Conservation (phyloP, 2,113 vertebrate genomes). For the Heptranchias perlo region DNA sequence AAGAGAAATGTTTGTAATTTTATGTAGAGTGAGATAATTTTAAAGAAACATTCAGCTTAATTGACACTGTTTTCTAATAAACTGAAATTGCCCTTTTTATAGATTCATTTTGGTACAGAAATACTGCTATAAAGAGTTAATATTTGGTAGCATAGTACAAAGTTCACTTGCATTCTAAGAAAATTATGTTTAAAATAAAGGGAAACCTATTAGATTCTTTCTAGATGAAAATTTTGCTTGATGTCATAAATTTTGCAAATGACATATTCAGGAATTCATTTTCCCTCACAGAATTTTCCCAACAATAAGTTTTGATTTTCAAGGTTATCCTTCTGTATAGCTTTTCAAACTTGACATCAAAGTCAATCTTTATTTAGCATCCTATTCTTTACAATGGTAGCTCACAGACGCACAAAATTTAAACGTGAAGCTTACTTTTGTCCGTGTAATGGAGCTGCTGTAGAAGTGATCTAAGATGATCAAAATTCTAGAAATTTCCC, state of each 20-base stretch:
- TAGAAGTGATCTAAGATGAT: neutral
- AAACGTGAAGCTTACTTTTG: neutral
- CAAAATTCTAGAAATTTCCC: slow-evolving; percentile 18
- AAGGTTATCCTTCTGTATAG: neutral
- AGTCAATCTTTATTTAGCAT: neutral
- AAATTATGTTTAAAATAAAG: neutral
- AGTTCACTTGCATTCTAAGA: neutral
- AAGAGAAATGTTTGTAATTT: neutral
- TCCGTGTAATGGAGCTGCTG: neutral
- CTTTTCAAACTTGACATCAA: neutral
- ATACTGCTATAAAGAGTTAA: neutral
- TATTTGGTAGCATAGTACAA: neutral
- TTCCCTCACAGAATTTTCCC: neutral
- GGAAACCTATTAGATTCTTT: neutral
- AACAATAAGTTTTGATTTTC: neutral
- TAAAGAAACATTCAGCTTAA: neutral
- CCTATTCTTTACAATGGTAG: neutral
- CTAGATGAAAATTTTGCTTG: neutral
- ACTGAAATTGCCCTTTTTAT: neutral
- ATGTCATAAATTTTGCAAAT: neutral
- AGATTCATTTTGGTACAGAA: neutral
- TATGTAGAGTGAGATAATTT: neutral
- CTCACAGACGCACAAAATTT: no score
- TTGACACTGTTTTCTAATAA: neutral
- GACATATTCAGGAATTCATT: neutral